phyloP scores from a whole-genome alignment of 1,140 invertebrate genomes.

The Heterodera schachtii region DNA sequence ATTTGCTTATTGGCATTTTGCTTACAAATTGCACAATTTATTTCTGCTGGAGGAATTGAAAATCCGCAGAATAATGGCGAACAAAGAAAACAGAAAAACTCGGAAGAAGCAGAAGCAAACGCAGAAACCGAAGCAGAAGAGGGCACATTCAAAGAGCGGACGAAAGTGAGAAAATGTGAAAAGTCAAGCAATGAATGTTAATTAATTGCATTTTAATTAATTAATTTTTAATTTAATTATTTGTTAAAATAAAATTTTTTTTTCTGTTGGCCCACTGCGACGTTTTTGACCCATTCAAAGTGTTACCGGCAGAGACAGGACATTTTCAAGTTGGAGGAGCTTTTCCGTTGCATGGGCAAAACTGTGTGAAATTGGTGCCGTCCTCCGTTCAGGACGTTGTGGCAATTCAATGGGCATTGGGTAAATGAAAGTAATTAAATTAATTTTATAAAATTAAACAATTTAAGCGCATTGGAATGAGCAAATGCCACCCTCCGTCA shows the following conservation, averaged over 20 bases:
- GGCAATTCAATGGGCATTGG: slow-evolving; percentile 61
- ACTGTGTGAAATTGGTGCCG: slow-evolving; percentile 51
- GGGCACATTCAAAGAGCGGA: background rate
- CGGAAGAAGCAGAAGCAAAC: too few relatives aligned
- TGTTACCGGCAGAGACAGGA: slow-evolving; percentile 51
- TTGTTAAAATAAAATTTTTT: background rate
- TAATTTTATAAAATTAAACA: background rate
- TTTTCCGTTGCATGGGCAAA: slow-evolving; percentile 56
- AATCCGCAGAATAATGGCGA: background rate
- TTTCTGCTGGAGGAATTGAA: background rate
- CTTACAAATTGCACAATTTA: background rate
- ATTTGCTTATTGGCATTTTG: background rate
- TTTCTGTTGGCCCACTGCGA: slow-evolving; percentile 38
- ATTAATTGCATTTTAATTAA: background rate
- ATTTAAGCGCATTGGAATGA: slow-evolving; percentile 47
- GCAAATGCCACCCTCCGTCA: slow-evolving; percentile 5
- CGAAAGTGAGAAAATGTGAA: background rate
- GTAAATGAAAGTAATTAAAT: background rate
- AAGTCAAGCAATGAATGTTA: background rate
- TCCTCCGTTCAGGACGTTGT: slow-evolving; percentile 63
- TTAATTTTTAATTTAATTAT: background rate
- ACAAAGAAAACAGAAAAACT: too few relatives aligned
- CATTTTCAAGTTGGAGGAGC: slow-evolving; percentile 56
- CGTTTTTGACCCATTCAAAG: slow-evolving; percentile 62
- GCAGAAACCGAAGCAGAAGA: background rate